These are phyloP conservation scores for Coracopsis vasa DNA, from an alignment of 2,113 vertebrate genomes.

Conservation along the genomic window DNA sequence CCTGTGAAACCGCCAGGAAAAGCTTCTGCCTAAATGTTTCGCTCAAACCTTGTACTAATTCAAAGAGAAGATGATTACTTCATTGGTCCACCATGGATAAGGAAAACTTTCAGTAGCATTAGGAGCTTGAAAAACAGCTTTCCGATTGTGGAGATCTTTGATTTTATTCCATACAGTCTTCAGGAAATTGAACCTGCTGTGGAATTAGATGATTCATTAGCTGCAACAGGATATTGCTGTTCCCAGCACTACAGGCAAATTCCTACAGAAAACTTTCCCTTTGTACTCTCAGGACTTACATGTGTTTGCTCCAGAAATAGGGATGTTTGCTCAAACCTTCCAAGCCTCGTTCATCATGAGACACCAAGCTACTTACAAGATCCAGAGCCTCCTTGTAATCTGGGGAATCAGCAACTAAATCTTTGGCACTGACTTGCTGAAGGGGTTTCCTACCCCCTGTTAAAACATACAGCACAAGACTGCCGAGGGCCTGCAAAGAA, in stretches of 20 bases:
- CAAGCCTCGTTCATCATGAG: background rate
- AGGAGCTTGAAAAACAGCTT: background rate
- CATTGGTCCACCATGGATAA: background rate
- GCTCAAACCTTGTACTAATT: background rate
- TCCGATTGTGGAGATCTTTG: fast-evolving
- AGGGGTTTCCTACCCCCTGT: conserved; percentile 4
- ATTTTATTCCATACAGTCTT: conserved; percentile 63
- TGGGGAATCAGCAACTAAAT: background rate
- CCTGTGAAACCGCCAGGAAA: background rate
- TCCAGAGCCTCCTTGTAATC: conserved; percentile 27
- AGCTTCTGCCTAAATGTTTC: background rate
- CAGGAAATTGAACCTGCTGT: conserved; percentile 69
- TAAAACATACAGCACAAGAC: conserved; percentile 61
- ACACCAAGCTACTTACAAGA: conserved; percentile 14
- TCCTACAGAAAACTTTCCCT: background rate
- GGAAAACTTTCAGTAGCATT: background rate
- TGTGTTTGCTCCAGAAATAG: conserved; percentile 72
- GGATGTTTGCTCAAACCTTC: conserved; percentile 62
- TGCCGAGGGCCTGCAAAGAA: conserved; percentile 61
- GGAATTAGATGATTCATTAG: background rate
- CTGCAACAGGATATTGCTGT: background rate
- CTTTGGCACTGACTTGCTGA: background rate
- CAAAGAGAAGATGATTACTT: conserved; percentile 37
- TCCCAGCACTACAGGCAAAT: background rate
- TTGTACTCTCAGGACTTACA: conserved; percentile 32